Evolutionary conservation across 1,140 invertebrate species (phyloP), one percentile per base, ranked within the genome.

Genomic region (Condylostylus longicornis): DNA sequence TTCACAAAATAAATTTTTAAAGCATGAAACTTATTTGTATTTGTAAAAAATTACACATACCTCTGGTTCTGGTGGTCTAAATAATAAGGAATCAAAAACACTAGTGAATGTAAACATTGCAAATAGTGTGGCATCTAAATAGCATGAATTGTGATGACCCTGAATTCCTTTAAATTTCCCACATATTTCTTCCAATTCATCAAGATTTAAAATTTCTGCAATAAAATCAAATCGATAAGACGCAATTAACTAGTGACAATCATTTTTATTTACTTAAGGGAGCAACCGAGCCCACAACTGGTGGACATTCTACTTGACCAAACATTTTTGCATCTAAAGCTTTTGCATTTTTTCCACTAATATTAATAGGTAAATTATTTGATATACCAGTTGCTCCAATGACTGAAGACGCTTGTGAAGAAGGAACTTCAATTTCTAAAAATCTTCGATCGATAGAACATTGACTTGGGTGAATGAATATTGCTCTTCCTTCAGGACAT

Each of bases 101-200:
- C 80, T 80, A 0, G 86, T 90, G 59, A 91, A 95, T 8, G 90
- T 83, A 61, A 95, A 97, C 91, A 97, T 97, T 14, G 85, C 79
- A 62, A 95, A 95, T 5, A 97, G 65, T 3, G 89, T 95, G 2
- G 91, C 89, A 62, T 98, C 94, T 40, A 97, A 67, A 61, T 98
- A 98, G 61, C 94, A 98, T 0, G 90, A 96, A 67, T 97, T 98
- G 53, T 94, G 86, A 60, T 96, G 89, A 5, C 94, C 94, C 65
- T 97, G 91, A 48, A 96, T 96, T 3, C 93, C 91, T 44, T 75
- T 68, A 53, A 75, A 80, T 63, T 84, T 83, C 14, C 81, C 77
- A 51, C 74, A 80, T 38, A 78, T 67, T 22, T 64, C 69, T 38
- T 73, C 70, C 10, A 82, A 64, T 44, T 79, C 74, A 10, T 72